Percentiles rank a stretch among this genome's conserved stretches.
Evolutionary conservation across 2,113 vertebrate genomes (phyloP).

Genomic region (Peromyscus leucopus): DNA sequence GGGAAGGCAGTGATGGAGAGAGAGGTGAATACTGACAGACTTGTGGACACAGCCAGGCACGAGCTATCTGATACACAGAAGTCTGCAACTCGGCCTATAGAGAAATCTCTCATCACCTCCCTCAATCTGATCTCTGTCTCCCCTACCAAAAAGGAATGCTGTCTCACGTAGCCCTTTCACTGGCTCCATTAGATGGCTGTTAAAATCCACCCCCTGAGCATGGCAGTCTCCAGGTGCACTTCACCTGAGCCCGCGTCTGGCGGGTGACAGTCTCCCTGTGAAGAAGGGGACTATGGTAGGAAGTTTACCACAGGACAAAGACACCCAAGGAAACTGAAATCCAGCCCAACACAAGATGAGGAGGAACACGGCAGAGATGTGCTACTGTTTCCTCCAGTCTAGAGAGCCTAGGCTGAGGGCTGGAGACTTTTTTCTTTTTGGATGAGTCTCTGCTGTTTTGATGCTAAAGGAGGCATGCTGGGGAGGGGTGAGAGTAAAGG

Average conservation of each 20-base stretch:
- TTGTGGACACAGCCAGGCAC: conserved; percentile 67
- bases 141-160: conserved; percentile 61
- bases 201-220: conserved; percentile 59
- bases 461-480: not conserved
- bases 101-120: conserved; percentile 78
- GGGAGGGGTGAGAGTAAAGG: not conserved
- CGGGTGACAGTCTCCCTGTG: conserved; percentile 36
- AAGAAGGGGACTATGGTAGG: conserved; percentile 47
- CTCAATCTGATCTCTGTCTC: conserved; percentile 73
- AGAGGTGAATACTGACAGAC: conserved; percentile 51
- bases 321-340: not conserved
- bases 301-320: conserved; percentile 4
- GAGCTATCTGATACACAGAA: conserved; percentile 63
- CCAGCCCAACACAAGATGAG: not conserved
- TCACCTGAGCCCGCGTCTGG: conserved; percentile 24
- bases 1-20: conserved; percentile 54
- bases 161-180: conserved; percentile 71
- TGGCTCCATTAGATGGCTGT: conserved; percentile 76
- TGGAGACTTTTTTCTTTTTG: not conserved
- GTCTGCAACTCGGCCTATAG: conserved; percentile 39
- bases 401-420: not conserved
- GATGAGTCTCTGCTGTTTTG: not conserved
- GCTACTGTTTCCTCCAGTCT: not conserved
- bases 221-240: conserved; percentile 48
- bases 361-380: not conserved